Evolutionary conservation across 2,888 invertebrate genomes (phyloP), one percentile per base, ranked within the genome.

Genomic region (Baccha elongata): DNA sequence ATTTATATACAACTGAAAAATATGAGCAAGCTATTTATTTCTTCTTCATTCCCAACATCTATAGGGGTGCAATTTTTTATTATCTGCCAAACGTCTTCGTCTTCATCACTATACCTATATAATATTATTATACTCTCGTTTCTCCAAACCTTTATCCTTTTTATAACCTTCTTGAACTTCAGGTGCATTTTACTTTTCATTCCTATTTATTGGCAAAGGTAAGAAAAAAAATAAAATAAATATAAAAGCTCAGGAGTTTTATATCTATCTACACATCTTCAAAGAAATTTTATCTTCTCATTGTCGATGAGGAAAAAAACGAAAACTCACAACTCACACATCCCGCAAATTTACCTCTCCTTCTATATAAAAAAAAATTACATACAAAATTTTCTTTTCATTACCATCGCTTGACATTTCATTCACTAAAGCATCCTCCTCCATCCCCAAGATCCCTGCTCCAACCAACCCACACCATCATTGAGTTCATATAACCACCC

Each of bases 331-430:
- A 17, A 2, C 11, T n/a, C 32, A n/a, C 42, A 15, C 37, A 53
- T 48, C 58, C 58, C 19, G 19, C 15, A 26, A 13, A 23, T 50
- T 21, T 29, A 15, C 7, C 42, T 23, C 29, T 32, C 29, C 8
- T 8, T 8, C 21, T 1, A 46, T 48, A 80, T 74, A 42, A 68
- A 8, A 55, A 68, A 79, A 32, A 79, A 74, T 73, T 53, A 60
- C 79, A 68, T 50, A 62, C 46, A 75, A 74, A 73, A 74, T 74
- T 80, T 80, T 80, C 80, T 75, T 75, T 80, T 75, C 75, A 80
- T 80, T 65, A 80, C 64, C 55, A 55, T 58, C 71, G 60, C 64
- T 71, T 81, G 75, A 81, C 75, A 75, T 75, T 71, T 75, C 60
- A 75, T 71, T 75, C 65, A 65, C 52, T 52, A 40, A 75, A 65